Evolutionary conservation across 2,797 vertebrate species (phyloP).

Genomic region (Sitta carolinensis): DNA sequence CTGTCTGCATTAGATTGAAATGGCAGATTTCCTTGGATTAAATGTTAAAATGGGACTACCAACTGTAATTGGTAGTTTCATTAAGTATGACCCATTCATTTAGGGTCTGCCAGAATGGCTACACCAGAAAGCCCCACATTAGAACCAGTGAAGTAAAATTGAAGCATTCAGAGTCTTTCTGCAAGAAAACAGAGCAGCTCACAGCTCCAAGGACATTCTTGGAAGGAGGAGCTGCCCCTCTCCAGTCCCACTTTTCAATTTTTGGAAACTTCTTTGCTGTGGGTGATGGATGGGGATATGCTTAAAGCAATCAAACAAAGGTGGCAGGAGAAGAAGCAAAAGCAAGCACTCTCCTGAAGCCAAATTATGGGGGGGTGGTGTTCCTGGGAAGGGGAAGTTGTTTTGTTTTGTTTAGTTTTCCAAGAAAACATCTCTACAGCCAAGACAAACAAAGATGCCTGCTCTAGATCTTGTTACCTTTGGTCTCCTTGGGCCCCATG

Average conservation of each 20-base stretch:
- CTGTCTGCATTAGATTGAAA: neutral
- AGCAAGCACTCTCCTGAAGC: neutral
- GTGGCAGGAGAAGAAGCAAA: neutral
- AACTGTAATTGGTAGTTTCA: neutral
- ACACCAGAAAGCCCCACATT: neutral
- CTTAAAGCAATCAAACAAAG: neutral
- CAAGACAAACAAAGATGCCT: constrained; percentile 34
- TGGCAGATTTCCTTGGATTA: neutral
- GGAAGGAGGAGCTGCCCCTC: neutral
- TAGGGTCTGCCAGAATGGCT: neutral
- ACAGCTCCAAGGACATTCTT: neutral
- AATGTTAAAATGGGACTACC: neutral
- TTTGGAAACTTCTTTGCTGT: neutral
- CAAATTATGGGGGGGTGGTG: neutral
- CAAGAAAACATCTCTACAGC: constrained; percentile 44
- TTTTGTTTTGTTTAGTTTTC: constrained; percentile 6
- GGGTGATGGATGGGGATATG: neutral
- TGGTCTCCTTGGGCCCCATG: neutral
- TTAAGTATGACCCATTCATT: neutral
- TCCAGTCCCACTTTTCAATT: neutral
- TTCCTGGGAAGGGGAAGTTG: neutral
- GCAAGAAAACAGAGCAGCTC: neutral
- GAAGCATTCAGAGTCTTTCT: neutral
- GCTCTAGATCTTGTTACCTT: constrained; percentile 55
- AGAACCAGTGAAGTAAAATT: neutral